Evolutionary conservation across 2,888 invertebrate genomes (phyloP).

Genomic region (Chrysotoxum bicinctum): DNA sequence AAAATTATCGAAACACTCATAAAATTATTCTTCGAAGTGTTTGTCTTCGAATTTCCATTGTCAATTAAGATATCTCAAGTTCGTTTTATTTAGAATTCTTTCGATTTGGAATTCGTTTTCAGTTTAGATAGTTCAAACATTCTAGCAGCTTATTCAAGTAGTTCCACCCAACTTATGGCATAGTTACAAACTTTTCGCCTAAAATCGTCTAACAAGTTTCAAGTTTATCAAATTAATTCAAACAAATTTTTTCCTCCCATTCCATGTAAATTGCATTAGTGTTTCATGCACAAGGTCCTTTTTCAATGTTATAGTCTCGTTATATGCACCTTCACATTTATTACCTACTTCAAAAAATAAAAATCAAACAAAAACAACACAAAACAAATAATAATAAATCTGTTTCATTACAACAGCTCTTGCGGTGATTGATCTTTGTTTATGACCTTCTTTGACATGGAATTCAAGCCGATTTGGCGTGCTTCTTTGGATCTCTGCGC

Average conservation of each 20-base stretch:
- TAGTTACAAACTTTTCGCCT: neutral
- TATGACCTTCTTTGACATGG: slow-evolving; percentile 63
- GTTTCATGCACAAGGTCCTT: slow-evolving; percentile 26
- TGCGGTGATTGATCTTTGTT: slow-evolving; percentile 63
- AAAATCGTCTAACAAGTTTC: neutral
- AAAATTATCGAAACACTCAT: neutral
- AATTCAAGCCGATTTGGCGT: slow-evolving; percentile 58
- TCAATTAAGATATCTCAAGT: neutral
- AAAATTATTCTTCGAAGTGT: neutral
- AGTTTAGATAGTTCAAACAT: neutral
- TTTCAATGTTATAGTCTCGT: slow-evolving; percentile 34
- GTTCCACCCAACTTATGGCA: neutral
- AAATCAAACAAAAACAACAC: slow-evolving; percentile 13
- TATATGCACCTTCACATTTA: slow-evolving; percentile 33
- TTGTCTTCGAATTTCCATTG: neutral
- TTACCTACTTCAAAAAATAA: slow-evolving; percentile 31
- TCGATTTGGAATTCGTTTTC: neutral
- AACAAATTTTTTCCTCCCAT: neutral
- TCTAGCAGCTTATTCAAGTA: neutral
- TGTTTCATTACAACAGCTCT: slow-evolving; percentile 65
- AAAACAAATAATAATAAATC: slow-evolving; percentile 46
- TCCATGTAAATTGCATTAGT: slow-evolving; percentile 17
- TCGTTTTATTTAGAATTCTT: neutral
- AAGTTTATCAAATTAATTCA: neutral
- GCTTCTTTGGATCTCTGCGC: slow-evolving; percentile 61